These are phyloP conservation scores for Indicator maculatus DNA, from an alignment of 2,113 vertebrate genomes.

Conservation along the genomic window DNA sequence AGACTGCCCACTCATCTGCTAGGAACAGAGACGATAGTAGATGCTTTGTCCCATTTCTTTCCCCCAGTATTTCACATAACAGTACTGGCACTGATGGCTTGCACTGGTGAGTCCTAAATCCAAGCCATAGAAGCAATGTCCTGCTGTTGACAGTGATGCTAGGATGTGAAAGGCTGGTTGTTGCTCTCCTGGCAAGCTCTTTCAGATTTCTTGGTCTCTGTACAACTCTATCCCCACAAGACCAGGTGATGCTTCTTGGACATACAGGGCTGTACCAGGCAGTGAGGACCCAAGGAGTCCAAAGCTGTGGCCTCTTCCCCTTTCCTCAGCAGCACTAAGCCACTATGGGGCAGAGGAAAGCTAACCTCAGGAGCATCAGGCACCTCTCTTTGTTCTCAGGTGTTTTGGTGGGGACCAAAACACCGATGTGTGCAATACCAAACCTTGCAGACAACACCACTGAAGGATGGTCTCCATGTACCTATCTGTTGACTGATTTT, in stretches of 20 bases:
- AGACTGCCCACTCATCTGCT: not conserved
- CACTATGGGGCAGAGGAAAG: not conserved
- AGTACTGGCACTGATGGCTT: not conserved
- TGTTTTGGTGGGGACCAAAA: not conserved
- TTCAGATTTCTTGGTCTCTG: not conserved
- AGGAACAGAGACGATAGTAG: not conserved
- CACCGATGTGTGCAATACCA: not conserved
- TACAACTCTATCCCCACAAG: accelerated
- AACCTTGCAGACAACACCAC: not conserved
- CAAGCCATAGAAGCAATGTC: not conserved
- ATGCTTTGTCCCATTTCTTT: not conserved
- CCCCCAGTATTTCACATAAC: not conserved
- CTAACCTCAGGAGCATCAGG: accelerated
- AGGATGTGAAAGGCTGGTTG: not conserved
- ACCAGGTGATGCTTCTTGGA: not conserved
- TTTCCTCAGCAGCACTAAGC: not conserved
- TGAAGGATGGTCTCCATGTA: not conserved
- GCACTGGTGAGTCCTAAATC: not conserved
- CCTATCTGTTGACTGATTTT: not conserved
- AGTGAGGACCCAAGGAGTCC: accelerated
- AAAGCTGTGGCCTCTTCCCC: not conserved
- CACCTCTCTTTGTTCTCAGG: not conserved
- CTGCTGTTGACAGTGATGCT: not conserved
- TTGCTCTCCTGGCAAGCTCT: not conserved
- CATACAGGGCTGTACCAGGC: not conserved